Conservation (phyloP, 2,113 vertebrate species). For the Lethenteron reissneri region DNA sequence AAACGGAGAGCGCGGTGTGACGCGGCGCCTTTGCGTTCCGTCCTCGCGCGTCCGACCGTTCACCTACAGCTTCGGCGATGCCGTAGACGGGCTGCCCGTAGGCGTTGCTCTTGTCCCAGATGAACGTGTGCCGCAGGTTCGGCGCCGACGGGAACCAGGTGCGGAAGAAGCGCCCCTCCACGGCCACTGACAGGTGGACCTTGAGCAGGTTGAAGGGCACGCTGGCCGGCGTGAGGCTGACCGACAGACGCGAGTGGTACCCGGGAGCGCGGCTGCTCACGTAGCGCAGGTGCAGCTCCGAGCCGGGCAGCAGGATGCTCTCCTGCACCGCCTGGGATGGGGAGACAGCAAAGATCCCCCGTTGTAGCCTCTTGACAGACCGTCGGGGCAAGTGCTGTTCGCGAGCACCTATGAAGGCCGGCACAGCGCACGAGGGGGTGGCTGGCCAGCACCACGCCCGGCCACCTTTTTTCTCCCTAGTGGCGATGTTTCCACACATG, state of each 20-base stretch:
- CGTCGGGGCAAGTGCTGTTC: too few relatives aligned
- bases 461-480: too few relatives aligned
- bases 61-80: conserved; percentile 73
- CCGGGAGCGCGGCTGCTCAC: conserved; percentile 76
- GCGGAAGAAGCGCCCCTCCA: conserved; percentile 76
- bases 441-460: too few relatives aligned
- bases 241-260: conserved; percentile 70
- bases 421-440: too few relatives aligned
- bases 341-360: too few relatives aligned
- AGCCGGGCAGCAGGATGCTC: conserved; percentile 54
- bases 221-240: conserved; percentile 57
- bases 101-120: conserved; percentile 94
- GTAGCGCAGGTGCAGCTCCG: conserved; percentile 59
- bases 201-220: conserved; percentile 98
- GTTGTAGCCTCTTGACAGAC: too few relatives aligned
- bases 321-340: conserved; percentile 53
- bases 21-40: too few relatives aligned
- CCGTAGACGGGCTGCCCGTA: conserved; percentile 96
- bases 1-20: too few relatives aligned
- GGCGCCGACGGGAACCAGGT: conserved; percentile 85
- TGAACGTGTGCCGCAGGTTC: conserved; percentile 63
- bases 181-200: conserved; percentile 87
- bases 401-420: too few relatives aligned
- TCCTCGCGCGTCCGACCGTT: too few relatives aligned
- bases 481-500: too few relatives aligned